Evolutionary conservation across 2,888 invertebrate species (phyloP), one percentile per base, ranked within the genome.

Genomic region (Lithodes maja): DNA sequence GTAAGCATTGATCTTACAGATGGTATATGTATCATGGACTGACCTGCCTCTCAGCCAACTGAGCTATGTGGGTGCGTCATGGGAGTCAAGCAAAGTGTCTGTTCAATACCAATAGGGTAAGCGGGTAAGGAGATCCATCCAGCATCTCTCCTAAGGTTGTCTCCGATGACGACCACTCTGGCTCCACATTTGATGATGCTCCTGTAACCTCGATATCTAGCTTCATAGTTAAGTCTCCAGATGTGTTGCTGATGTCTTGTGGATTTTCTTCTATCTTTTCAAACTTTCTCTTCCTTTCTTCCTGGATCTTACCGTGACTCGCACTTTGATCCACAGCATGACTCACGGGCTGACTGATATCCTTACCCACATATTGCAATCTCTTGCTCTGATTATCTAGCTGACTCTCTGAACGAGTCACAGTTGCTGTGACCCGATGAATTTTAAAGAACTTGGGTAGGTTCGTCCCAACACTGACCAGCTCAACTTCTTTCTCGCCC

Each of bases 61-160:
- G 86, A 75, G 92, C 90, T 90, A 93, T 92, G 90, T 93, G 93
- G 75, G 91, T 92, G 5, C 93, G 93, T 93, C 93, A 93, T 49
- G 93, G 93, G 17, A 92, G 91, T 93, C 93, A 93, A 74, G 92
- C 91, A 92, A 93, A 93, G 85, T 93, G 92, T 71, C 93, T 87
- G 50, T 93, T 92, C 12, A 93, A 92, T n/a, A 93, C 91, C 5
- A 92, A 78, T 90, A 92, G 92, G 17, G 82, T 89, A 2, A 50
- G 55, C 17, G 17, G 53, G 54, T 74, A 54, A 49, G 17, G 1
- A 9, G 71, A 5, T 1, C 17, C n/a, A 1, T n/a, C 12, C 50
- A 86, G 71, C 49, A 86, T n/a, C 1, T 81, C 86, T 50, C 9
- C 68, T 52, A 85, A 77, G 2, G 50, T 74, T 17, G 61, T 55